A percentile compares a stretch with the other conserved stretches of the same genome.
Conservation (phyloP, 2,797 vertebrate genomes). For the Cryptoprocta ferox region DNA sequence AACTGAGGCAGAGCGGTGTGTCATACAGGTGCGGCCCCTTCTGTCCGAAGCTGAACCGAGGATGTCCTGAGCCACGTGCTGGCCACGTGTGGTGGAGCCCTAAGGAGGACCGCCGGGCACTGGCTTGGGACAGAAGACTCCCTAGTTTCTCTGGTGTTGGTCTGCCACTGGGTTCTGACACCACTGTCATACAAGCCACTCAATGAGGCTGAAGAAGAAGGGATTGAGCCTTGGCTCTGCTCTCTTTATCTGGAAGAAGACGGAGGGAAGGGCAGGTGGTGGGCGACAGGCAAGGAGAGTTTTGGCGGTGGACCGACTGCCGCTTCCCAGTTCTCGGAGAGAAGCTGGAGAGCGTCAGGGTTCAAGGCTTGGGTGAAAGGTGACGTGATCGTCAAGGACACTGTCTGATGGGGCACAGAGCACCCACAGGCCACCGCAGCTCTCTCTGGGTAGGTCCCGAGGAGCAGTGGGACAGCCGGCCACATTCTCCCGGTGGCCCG, state of each 20-base stretch:
- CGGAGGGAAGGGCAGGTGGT: accelerated
- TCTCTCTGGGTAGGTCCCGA: neutral
- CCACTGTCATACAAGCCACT: neutral
- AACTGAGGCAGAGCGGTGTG: neutral
- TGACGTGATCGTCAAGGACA: neutral
- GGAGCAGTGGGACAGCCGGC: neutral
- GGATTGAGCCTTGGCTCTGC: accelerated
- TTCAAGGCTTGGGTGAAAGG: neutral
- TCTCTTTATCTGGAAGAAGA: neutral
- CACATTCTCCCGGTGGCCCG: no score
- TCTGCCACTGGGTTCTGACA: neutral
- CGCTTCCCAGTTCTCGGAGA: neutral
- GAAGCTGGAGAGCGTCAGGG: neutral
- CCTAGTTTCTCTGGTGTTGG: neutral
- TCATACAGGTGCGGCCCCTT: neutral
- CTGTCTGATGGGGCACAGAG: accelerated
- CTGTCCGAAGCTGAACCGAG: neutral
- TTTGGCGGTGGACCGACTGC: accelerated
- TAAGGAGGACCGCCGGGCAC: neutral
- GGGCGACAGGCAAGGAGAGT: accelerated
- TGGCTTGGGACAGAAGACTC: no score
- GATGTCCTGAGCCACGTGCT: neutral
- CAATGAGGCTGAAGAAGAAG: accelerated
- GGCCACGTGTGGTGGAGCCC: accelerated
- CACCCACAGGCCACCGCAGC: accelerated